Conservation (phyloP, 2,888 invertebrate genomes). For the Thymelicus acteon region DNA sequence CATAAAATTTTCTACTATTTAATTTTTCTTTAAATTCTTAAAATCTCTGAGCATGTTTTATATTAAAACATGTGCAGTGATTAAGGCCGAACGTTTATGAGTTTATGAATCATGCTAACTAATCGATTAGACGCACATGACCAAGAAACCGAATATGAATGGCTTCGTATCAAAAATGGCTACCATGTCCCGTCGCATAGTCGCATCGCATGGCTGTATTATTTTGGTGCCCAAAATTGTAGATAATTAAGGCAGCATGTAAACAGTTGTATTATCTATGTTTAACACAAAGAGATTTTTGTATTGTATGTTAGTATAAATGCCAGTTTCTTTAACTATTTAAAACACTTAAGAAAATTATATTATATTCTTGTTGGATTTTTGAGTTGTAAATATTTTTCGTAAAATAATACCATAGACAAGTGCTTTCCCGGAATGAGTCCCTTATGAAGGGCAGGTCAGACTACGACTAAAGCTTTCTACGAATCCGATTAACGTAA, state of each 20-base stretch:
- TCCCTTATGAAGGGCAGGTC: no score
- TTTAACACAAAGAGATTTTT: no score
- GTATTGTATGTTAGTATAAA: no score
- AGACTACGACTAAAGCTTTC: no score
- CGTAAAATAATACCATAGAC: no score
- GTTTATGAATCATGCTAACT: slow-evolving; percentile 17
- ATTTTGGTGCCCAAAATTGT: neutral
- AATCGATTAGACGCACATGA: slow-evolving; percentile 24
- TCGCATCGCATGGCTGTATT: neutral
- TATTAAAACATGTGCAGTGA: slow-evolving; percentile 7
- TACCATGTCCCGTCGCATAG: neutral
- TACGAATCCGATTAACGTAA: no score
- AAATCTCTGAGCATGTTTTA: neutral
- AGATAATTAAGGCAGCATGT: neutral
- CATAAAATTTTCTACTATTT: neutral
- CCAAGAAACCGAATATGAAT: slow-evolving; percentile 7
- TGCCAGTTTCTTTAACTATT: no score
- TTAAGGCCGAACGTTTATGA: neutral
- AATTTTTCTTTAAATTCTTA: no score
- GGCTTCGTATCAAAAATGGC: slow-evolving; percentile 19
- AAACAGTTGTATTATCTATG: neutral
- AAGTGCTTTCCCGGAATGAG: no score
- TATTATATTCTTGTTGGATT: no score
- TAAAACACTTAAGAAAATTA: no score
- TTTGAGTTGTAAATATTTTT: no score